Evolutionary conservation across 2,888 invertebrate genomes (phyloP), one percentile per base, ranked within the genome.

Genomic region (Malachius bipustulatus): DNA sequence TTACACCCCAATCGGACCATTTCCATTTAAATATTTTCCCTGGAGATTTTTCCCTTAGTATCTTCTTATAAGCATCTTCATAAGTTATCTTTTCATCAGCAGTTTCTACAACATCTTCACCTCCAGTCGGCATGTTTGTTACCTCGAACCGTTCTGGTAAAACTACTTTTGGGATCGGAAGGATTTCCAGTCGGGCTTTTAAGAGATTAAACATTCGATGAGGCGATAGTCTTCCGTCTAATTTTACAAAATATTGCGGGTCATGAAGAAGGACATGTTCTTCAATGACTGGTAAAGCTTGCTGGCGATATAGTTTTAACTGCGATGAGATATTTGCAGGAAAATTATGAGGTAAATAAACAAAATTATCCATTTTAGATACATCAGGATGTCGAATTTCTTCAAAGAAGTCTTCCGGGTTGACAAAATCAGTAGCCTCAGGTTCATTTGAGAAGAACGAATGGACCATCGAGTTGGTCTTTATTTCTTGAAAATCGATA

Each of bases 1-100:
- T 13, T 29, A 46, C 67, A 26, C 59, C 63, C 75, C 76, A 78
- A 30, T 65, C 62, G 3, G 77, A 76, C 42, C 71, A 52, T 30
- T 51, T 50, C 66, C 66, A 69, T 39, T 58, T 59, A 42, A 59
- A 67, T 40, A 48, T 47, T 0, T 50, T 43, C 12, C 54, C 54
- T 10, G 60, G 47, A 1, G 52, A 51, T 8, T 55, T 49, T 38
- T 43, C 49, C 13, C 42, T 49, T 14, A 46, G 38, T 11, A 65
- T 46, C 26, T 51, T 41, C 27, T 51, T 47, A 24, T 61, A 63
- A n/a, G 47, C 48, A 34, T 62, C 58, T 13, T 60, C 56, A 2
- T 48, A 42, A n/a, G 47, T 45, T 24, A 44, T 35, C 9, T 37
- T 43, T 15, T 50, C 48, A 14, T 49, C 38, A n/a, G 52, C 43